phyloP scores from a whole-genome alignment of 2,797 vertebrate species.

The Tadarida brasiliensis region DNA sequence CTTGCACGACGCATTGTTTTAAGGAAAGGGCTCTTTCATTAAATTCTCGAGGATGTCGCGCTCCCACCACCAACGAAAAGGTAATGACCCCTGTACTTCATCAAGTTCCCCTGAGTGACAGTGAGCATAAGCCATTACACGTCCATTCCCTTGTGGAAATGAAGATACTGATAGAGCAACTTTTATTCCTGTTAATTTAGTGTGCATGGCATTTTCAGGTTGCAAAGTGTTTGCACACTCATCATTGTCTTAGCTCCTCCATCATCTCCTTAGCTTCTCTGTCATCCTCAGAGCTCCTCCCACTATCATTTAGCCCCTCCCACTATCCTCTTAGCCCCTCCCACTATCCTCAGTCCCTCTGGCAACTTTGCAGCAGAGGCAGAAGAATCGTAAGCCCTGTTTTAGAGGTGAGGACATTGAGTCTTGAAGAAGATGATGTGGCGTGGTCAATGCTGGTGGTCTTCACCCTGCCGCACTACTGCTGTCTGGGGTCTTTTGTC shows the following conservation, averaged over 20 bases:
- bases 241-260: not conserved
- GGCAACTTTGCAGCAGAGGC: not conserved
- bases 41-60: not conserved
- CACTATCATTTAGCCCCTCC: not conserved
- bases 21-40: not conserved
- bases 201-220: not conserved
- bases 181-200: not conserved
- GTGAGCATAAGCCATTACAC: not conserved
- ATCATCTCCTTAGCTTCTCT: not conserved
- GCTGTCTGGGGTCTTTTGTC: not conserved
- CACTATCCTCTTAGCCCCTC: too few species aligned
- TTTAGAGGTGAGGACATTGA: not conserved
- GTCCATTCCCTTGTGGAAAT: not conserved
- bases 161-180: not conserved
- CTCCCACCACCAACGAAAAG: not conserved
- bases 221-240: not conserved
- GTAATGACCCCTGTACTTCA: too few species aligned
- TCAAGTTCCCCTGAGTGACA: not conserved
- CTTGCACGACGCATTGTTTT: not conserved
- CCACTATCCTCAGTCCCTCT: not conserved
- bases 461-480: not conserved
- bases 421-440: not conserved
- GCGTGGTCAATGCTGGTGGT: not conserved
- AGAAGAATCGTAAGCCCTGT: not conserved
- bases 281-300: not conserved